Evolutionary conservation across 1,140 invertebrate genomes (phyloP), one percentile per base, ranked within the genome.

Genomic region (Bicyclus anynana): DNA sequence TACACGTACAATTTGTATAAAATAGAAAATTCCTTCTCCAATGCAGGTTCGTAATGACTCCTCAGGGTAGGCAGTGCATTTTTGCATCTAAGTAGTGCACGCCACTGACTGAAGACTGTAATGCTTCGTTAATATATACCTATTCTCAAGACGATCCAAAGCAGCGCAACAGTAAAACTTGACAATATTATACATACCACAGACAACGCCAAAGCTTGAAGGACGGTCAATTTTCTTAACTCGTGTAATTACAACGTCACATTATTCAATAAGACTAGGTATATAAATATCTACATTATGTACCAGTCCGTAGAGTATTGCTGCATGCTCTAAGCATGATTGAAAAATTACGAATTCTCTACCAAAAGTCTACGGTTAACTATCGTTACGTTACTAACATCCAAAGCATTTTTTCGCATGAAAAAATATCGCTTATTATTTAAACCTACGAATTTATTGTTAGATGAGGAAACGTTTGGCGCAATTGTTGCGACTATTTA

Each of bases 331-430:
- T 62, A 26, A 63, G 50, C 62, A 58, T 38, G 53, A 58, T 44
- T 53, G 14, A 35, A 56, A 53, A 29, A 61, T 55, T 37, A 61
- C 53, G 40, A 61, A 50, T 50, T 50, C 56, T 52, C 59, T 62
- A 61, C 64, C 52, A 64, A 62, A 47, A 21, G 50, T 55, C 49
- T 67, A 64, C 54, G 64, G 44, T 65, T 67, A 51, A 60, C 73
- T 78, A 80, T 53, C 55, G 47, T 63, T 62, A 65, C 62, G 62
- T 62, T 52, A 62, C 77, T 80, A 81, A 83, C 82, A 85, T 72
- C 70, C 69, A 85, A 85, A 85, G 82, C 82, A 9, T 44, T 56
- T 69, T 60, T 62, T 73, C 59, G 64, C 67, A 76, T 85, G 74
- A 72, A 74, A 80, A 83, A 83, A 79, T 80, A 82, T 78, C 70